Evolutionary conservation across 2,113 vertebrate genomes (phyloP).

Genomic region (Andinoacara biseriatus): DNA sequence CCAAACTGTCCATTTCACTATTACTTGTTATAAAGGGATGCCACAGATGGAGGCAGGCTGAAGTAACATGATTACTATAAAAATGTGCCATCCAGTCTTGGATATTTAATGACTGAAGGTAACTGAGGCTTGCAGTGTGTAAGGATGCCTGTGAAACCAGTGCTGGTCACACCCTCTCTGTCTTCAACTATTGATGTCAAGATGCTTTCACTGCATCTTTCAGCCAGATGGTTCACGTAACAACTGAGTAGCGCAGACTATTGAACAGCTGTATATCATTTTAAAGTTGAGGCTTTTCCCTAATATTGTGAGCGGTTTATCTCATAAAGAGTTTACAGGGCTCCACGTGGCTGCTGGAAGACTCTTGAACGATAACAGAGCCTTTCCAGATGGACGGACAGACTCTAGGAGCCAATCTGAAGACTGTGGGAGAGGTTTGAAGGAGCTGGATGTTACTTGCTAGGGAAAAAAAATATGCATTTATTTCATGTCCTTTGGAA

Average conservation of each 20-base stretch:
- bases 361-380: conserved; percentile 32
- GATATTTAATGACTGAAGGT: conserved; percentile 17
- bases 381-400: conserved; percentile 13
- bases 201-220: conserved; percentile 54
- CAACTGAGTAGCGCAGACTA: conserved; percentile 3
- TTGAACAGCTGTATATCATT: conserved; percentile 54
- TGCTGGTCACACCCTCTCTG: conserved; percentile 12
- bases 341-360: conserved; percentile 33
- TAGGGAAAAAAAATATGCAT: background rate
- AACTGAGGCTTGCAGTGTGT: conserved; percentile 1
- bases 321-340: conserved; percentile 42
- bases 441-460: background rate
- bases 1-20: conserved; percentile 19
- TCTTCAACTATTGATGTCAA: conserved; percentile 7
- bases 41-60: background rate
- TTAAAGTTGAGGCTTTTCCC: conserved; percentile 34
- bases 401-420: conserved; percentile 7
- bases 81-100: conserved; percentile 16
- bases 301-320: conserved; percentile 51
- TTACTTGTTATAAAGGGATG: conserved; percentile 7
- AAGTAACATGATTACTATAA: background rate
- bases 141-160: conserved; percentile 41
- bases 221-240: conserved; percentile 60
- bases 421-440: conserved; percentile 5
- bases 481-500: background rate